phyloP scores from a whole-genome alignment of 2,888 invertebrate species.

The Protodeltote pygarga region DNA sequence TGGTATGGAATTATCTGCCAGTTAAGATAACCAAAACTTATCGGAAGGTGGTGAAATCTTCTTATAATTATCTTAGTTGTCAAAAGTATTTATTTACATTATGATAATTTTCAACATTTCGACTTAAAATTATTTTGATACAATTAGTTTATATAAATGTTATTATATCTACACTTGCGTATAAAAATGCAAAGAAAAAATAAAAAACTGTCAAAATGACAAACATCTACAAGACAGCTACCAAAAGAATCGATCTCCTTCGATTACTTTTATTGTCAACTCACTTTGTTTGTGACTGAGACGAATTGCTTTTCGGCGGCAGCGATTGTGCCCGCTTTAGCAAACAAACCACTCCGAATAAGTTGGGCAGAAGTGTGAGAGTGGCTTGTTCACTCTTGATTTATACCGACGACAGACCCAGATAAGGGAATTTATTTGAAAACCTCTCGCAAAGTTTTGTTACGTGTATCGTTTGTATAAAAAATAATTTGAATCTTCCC shows the following conservation, averaged over 20 bases:
- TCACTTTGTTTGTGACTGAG: conserved; percentile 64
- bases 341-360: conserved; percentile 67
- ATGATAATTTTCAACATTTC: too few relatives aligned
- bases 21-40: too few relatives aligned
- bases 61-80: too few relatives aligned
- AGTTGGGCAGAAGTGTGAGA: conserved; percentile 63
- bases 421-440: conserved; percentile 69
- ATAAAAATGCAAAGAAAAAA: background rate
- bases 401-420: conserved; percentile 66
- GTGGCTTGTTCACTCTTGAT: conserved; percentile 64
- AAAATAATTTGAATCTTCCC: conserved; percentile 47
- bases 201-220: conserved; percentile 20
- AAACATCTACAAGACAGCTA: conserved; percentile 45
- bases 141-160: too few relatives aligned
- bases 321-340: conserved; percentile 61
- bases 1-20: too few relatives aligned
- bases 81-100: too few relatives aligned
- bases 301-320: conserved; percentile 64
- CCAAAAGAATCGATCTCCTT: conserved; percentile 51
- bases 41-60: too few relatives aligned
- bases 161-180: background rate
- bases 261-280: conserved; percentile 64
- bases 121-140: too few relatives aligned
- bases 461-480: conserved; percentile 57
- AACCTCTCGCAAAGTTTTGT: conserved; percentile 56